Base-by-base conservation (phyloP, 2,113 vertebrate genomes). In the Microcebus lehilahytsara region DNA sequence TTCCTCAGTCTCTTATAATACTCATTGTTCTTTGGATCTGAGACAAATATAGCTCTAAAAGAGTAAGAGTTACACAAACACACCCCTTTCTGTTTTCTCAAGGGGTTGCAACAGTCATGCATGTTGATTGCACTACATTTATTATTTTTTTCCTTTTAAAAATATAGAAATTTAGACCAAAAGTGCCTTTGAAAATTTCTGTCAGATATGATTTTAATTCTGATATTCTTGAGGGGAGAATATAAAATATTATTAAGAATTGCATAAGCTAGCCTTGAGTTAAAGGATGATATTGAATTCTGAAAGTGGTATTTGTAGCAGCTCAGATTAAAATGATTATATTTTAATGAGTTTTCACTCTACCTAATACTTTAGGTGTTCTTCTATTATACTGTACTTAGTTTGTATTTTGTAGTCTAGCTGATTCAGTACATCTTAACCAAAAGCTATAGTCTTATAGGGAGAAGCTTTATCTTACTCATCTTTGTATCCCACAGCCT, bases 181-280 rank as follows among this genome's bases (percentile, higher is more conserved):
- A 75, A 74, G 6, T 69, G 90, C 20, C n/a, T 60, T 9, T 30
- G 42, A 84, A 90, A 37, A 16, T 87, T 95, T 77, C 58, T 12
- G 32, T 77, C 51, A 90, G 32, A 77, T 49, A 22, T 1, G 51
- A 37, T 91, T 97, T 95, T 93, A 94, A 64, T 89, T 93, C 37
- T 72, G 81, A 78, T 37, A 56, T 93, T 91, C 53, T 66, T 64
- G 69, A 90, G 20, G 72, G 67, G 34, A 71, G 69, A 72, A 77
- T 93, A 92, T 37, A n/a, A n/a, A 71, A 19, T 40, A 32, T 53
- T 92, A 51, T 51, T 91, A 71, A 79, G 64, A 93, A 85, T 75
- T 32, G 16, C 51, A 40, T n/a, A 34, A 25, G n/a, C 14, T 62
- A 20, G 34, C 49, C 74, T 92, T 60, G 32, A 71, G 49, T 62